A percentile compares a stretch with the other conserved stretches of the same genome.
Conservation (phyloP, 2,797 vertebrate species). For the Iguana delicatissima region DNA sequence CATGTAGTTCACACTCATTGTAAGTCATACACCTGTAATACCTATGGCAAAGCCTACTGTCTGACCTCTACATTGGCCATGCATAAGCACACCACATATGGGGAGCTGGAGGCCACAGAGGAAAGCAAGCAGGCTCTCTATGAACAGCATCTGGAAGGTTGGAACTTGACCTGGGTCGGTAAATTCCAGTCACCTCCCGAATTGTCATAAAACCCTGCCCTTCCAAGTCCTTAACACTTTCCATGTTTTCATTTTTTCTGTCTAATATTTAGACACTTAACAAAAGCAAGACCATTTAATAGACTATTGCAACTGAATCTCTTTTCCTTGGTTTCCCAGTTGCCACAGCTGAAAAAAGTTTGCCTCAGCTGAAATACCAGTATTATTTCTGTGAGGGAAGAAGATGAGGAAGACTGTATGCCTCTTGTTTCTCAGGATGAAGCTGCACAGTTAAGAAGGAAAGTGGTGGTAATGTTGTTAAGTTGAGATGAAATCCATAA, state of each 20-base stretch:
- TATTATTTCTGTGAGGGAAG: slow-evolving; percentile 75
- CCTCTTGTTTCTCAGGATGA: slow-evolving; percentile 78
- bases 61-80: slow-evolving; percentile 86
- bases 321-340: slow-evolving; percentile 65
- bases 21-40: slow-evolving; percentile 86
- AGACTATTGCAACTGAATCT: background rate
- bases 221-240: background rate
- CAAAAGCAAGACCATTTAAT: background rate
- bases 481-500: background rate
- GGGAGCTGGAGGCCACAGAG: slow-evolving; percentile 82
- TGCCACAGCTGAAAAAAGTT: slow-evolving; percentile 69
- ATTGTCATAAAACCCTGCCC: background rate
- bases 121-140: slow-evolving; percentile 79
- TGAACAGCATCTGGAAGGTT: slow-evolving; percentile 79
- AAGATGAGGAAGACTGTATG: slow-evolving; percentile 69
- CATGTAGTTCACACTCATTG: slow-evolving; percentile 88
- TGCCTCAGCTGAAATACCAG: slow-evolving; percentile 65
- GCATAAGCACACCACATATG: slow-evolving; percentile 85
- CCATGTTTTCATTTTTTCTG: background rate
- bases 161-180: accelerated
- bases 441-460: slow-evolving; percentile 77
- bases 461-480: background rate
- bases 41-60: slow-evolving; percentile 85
- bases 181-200: background rate
- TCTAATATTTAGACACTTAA: background rate